A percentile compares a stretch with the other conserved stretches of the same genome.
These are phyloP conservation scores for Oryzias dopingdopingensis DNA, from an alignment of 2,797 vertebrate species.

Conservation along the genomic window DNA sequence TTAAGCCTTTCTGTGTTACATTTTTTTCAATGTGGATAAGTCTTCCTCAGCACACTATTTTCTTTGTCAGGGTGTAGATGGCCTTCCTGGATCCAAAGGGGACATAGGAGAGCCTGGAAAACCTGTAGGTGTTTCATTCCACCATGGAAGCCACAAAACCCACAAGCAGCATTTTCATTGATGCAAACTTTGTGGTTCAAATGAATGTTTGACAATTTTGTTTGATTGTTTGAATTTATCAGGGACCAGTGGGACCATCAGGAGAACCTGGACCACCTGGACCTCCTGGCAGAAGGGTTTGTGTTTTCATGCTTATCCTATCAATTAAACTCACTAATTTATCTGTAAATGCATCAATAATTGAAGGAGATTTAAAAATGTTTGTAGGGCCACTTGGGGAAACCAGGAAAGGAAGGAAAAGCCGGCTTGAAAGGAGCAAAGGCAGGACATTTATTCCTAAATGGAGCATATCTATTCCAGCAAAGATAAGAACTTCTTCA, in stretches of 20 bases:
- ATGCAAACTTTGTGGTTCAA: background rate
- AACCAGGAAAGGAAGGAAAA: conserved; percentile 73
- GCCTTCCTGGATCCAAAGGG: conserved; percentile 89
- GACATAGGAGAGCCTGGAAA: conserved; percentile 92
- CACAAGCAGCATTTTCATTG: background rate
- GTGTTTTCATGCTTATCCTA: conserved; percentile 36
- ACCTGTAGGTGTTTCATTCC: conserved; percentile 76
- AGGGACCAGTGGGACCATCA: conserved; percentile 84
- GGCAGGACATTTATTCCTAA: conserved; percentile 47
- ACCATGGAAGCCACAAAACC: background rate
- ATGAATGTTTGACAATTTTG: background rate
- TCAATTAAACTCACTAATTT: no score
- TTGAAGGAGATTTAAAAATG: conserved; percentile 12
- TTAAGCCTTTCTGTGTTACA: background rate
- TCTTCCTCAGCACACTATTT: conserved; percentile 7
- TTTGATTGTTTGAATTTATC: conserved; percentile 11
- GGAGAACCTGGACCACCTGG: conserved; percentile 86
- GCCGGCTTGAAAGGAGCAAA: conserved; percentile 73
- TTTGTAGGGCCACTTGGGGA: conserved; percentile 76
- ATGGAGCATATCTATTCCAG: background rate
- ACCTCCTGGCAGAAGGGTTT: conserved; percentile 86
- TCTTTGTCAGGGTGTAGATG: conserved; percentile 86
- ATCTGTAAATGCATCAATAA: no score
- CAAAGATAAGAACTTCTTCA: background rate
- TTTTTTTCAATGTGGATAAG: background rate